These are phyloP conservation scores for Scaptomyza caliginosa DNA, from an alignment of 2,888 invertebrate species.

Conservation along the genomic window DNA sequence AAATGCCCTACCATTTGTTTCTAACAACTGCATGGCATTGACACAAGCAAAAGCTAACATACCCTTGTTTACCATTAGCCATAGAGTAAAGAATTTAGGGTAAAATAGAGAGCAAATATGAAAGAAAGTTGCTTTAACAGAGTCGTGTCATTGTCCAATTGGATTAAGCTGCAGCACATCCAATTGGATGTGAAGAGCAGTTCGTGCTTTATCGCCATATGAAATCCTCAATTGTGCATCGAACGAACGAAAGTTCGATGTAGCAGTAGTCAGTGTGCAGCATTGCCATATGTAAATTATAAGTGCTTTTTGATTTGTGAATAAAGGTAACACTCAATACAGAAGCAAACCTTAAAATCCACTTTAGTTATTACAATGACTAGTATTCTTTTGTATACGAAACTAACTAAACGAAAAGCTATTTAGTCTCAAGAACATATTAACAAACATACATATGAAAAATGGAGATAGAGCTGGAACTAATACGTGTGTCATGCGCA, in stretches of 20 bases:
- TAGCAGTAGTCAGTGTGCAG: neutral
- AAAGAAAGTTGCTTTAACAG: conserved; percentile 1
- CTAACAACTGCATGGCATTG: neutral
- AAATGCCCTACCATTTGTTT: neutral
- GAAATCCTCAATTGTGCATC: conserved; percentile 2
- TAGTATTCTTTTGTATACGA: too few relatives aligned
- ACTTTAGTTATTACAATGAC: neutral
- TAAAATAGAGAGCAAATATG: neutral
- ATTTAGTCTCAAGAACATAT: neutral
- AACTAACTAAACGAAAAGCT: too few relatives aligned
- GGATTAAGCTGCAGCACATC: conserved; percentile 6
- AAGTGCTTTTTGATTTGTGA: conserved; percentile 9
- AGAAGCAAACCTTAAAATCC: neutral
- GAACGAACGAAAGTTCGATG: neutral
- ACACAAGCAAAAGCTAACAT: neutral
- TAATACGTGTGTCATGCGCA: conserved; percentile 2
- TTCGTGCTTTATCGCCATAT: conserved; percentile 20
- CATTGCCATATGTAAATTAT: neutral
- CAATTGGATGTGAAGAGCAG: conserved; percentile 1
- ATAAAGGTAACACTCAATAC: neutral
- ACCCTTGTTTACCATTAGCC: neutral
- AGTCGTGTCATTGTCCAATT: conserved; percentile 20
- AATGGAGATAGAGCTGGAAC: neutral
- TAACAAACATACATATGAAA: neutral
- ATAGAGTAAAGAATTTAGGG: neutral